Base-by-base conservation (phyloP, 1,140 invertebrate genomes). In the Anastrepha obliqua region DNA sequence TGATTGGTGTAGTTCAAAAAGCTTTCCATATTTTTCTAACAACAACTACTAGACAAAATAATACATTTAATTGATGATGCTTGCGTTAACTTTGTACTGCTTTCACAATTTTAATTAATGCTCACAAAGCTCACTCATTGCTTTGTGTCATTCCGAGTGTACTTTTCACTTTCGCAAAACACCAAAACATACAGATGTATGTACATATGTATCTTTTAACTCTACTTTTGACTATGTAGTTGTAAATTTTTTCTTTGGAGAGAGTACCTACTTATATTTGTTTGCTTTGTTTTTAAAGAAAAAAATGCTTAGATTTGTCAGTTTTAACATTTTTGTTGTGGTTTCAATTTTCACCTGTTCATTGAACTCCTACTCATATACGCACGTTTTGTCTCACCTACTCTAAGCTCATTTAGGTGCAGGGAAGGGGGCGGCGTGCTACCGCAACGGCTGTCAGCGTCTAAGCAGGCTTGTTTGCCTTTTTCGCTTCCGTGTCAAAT, bases 261-360 rank as follows among this genome's bases (percentile, higher is more conserved):
- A 74, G 42, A 74, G 39, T 74, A 39, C 15, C 42, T 67, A 39
- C 29, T 6, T 29, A 8, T 67, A 39, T 67, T 9, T 29, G 1
- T 29, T 29, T 29, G 29, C 1, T 67, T 67, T 58, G 0, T 58
- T 58, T 58, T 62, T 15, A 62, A 62, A 62, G 4, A 62, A 58
- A n/a, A 17, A 11, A 13, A n/a, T 62, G 15, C 8, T 13, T 62
- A 15, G 4, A 17, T 62, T 62, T 62, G 11, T 62, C 17, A 17
- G 5, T 17, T 62, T 74, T n/a, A 39, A 47, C 42, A 74, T 74
- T 74, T 70, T 44, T 74, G 67, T 74, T 74, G 39, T 74, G 67
- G 67, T 74, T 74, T 47, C 67, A 74, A 74, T 47, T 74, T 74
- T 47, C 67, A 67, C 67, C 39, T 47, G 67, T 74, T 74, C 67